A percentile compares a stretch with the other conserved stretches of the same genome.
phyloP scores from a whole-genome alignment of 2,113 vertebrate genomes.

The Seriola aureovittata region DNA sequence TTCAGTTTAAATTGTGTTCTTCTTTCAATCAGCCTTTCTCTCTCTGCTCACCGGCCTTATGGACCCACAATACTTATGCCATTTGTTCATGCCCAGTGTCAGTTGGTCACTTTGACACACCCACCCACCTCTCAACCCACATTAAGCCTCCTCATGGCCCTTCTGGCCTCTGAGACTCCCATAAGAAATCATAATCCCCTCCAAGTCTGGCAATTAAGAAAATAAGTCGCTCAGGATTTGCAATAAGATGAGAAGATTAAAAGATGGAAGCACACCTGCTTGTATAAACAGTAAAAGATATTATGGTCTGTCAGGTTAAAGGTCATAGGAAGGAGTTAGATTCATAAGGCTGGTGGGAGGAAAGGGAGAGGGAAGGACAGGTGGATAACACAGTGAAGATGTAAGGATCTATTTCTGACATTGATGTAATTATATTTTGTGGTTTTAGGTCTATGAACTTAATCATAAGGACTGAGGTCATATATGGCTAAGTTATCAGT shows the following conservation, averaged over 20 bases:
- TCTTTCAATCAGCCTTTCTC: too few species aligned
- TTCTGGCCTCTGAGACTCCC: conserved; percentile 25
- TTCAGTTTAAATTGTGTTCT: too few species aligned
- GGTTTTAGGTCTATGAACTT: not conserved
- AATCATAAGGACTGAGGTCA: not conserved
- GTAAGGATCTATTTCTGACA: conserved; percentile 9
- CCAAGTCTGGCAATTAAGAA: conserved; percentile 55
- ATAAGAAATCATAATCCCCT: conserved; percentile 36
- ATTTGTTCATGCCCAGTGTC: not conserved
- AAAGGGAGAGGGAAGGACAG: not conserved
- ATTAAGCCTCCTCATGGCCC: conserved; percentile 24
- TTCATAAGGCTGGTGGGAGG: not conserved
- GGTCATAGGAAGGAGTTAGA: not conserved
- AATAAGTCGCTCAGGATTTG: conserved; percentile 53
- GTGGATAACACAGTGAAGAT: conserved; percentile 2
- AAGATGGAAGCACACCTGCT: conserved; percentile 42
- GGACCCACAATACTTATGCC: not conserved
- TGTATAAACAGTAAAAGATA: conserved; percentile 36
- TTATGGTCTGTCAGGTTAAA: conserved; percentile 35
- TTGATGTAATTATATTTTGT: not conserved
- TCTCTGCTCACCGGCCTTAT: not conserved
- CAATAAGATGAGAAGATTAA: conserved; percentile 58
- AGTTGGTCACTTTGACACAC: conserved; percentile 10
- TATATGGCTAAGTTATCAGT: not conserved
- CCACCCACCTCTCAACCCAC: conserved; percentile 2